Evolutionary conservation across 2,888 invertebrate species (phyloP).

Genomic region (Rhimphoctona megacephalus): DNA sequence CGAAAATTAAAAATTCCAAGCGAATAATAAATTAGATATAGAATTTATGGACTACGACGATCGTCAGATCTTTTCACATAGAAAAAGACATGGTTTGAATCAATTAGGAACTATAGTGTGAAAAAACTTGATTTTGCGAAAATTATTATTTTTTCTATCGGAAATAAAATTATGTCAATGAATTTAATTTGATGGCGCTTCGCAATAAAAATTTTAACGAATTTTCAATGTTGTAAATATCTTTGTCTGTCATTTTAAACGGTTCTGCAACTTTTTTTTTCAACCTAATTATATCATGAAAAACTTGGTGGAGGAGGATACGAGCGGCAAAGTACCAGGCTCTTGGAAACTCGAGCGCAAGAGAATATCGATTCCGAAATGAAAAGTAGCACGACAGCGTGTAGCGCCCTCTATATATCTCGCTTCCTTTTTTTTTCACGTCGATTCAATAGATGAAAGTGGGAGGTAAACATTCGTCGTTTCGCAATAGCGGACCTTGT

Average conservation of each 20-base stretch:
- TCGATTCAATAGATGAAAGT: constrained; percentile 54
- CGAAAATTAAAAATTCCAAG: not conserved
- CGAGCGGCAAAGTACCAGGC: constrained; percentile 36
- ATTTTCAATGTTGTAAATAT: not conserved
- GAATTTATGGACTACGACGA: too few species aligned
- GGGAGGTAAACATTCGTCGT: constrained; percentile 59
- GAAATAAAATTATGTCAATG: not conserved
- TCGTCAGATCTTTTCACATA: not conserved
- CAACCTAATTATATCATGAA: constrained; percentile 24
- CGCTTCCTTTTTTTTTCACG: constrained; percentile 20
- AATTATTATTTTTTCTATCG: not conserved
- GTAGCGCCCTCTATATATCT: constrained; percentile 47
- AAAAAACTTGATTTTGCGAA: too few species aligned
- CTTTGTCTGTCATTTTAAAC: not conserved
- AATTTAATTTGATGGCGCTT: not conserved
- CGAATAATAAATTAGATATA: not conserved
- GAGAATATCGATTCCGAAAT: constrained; percentile 42
- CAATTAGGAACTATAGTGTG: not conserved
- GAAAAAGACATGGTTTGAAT: not conserved
- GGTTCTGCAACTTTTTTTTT: not conserved
- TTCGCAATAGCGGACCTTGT: constrained; percentile 32
- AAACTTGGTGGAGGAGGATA: not conserved
- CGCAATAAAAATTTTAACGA: not conserved
- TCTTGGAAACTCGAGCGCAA: constrained; percentile 36
- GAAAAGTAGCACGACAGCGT: constrained; percentile 65